Conservation (phyloP, 1,140 invertebrate genomes). For the Ceratitis capitata region DNA sequence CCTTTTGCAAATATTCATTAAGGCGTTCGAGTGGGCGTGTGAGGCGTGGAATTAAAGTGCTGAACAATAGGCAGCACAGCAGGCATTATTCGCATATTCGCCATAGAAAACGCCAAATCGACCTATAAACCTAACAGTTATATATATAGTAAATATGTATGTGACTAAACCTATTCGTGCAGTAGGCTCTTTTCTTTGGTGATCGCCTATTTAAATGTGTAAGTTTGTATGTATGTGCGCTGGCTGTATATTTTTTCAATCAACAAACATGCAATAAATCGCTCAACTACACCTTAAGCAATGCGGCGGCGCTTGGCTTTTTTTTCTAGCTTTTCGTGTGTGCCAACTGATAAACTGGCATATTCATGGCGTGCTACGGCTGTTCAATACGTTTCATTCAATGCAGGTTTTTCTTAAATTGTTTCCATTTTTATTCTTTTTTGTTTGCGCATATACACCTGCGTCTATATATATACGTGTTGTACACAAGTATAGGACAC, state of each 20-base stretch:
- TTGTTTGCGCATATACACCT: neutral
- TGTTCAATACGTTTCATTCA: neutral
- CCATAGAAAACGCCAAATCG: neutral
- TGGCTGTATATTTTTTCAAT: neutral
- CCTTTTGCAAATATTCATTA: neutral
- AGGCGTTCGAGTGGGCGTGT: neutral
- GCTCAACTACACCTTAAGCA: neutral
- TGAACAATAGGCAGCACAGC: neutral
- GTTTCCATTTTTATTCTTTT: neutral
- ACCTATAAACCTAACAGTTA: neutral
- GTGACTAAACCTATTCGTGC: too few relatives aligned
- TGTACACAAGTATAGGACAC: too few relatives aligned
- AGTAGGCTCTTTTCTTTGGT: too few relatives aligned
- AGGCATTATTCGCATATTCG: neutral
- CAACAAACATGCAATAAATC: constrained; percentile 26
- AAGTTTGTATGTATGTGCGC: neutral
- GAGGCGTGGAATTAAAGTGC: neutral
- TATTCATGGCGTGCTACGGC: neutral
- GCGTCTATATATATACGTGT: neutral
- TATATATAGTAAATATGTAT: too few relatives aligned
- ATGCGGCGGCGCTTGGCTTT: neutral
- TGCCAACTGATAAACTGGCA: neutral
- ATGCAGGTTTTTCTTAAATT: neutral
- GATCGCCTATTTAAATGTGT: too few relatives aligned
- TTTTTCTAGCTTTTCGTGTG: too few relatives aligned